Percentiles rank a stretch among this genome's conserved stretches.
Evolutionary conservation across 2,797 vertebrate species (phyloP).

Genomic region (Rhabdomys pumilio): DNA sequence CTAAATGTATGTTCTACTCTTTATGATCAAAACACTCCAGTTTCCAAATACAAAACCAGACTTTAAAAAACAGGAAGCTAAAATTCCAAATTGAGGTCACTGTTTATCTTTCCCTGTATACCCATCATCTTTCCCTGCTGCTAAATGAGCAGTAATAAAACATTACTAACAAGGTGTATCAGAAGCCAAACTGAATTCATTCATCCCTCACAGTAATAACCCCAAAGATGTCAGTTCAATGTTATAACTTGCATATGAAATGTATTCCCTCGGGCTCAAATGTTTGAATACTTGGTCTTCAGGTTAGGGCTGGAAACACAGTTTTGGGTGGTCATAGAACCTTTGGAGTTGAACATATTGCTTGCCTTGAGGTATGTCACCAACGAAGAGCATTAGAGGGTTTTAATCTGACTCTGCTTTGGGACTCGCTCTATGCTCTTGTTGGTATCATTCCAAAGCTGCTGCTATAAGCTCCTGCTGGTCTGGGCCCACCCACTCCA

Average conservation of each 20-base stretch:
- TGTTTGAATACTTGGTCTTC: background rate
- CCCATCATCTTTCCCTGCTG: background rate
- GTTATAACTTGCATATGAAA: background rate
- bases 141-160: background rate
- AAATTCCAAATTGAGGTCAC: constrained; percentile 31
- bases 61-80: background rate
- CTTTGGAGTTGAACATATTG: background rate
- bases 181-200: background rate
- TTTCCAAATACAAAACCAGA: constrained; percentile 16
- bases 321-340: background rate
- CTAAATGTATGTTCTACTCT: background rate
- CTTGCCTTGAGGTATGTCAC: background rate
- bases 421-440: background rate
- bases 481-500: background rate
- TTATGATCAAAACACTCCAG: background rate
- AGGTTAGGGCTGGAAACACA: background rate
- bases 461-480: background rate
- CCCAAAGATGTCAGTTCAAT: no score
- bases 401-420: background rate
- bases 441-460: background rate
- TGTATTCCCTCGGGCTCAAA: background rate
- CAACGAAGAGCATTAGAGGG: background rate
- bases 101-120: background rate
- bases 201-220: background rate
- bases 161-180: background rate